Evolutionary conservation across 2,888 invertebrate species (phyloP), one percentile per base, ranked within the genome.

Genomic region (Autographa pulchrina): DNA sequence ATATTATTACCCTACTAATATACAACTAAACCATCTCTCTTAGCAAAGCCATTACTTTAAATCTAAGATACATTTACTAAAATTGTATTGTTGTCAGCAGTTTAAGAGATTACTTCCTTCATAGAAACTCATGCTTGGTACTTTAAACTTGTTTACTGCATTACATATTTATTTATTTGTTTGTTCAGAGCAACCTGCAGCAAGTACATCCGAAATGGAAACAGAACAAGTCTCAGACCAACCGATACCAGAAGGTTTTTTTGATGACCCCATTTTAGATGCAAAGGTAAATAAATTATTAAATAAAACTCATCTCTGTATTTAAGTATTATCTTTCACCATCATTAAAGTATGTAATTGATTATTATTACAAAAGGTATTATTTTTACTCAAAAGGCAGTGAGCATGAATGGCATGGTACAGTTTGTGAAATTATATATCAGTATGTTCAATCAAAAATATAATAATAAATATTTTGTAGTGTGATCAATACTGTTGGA

Each of bases 181-280:
- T 78, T 68, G 62, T 83, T 79, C 71, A 70, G 84, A 78, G 43
- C 68, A 84, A 68, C 74, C 96, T 95, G 81, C 96, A 95, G 84
- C 83, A n/a, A 82, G 76, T 74, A 75, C 69, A 48, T 75, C 80
- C 70, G 90, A 89, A 68, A 77, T 83, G 78, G 89, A 86, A 2
- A 89, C 88, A 76, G 77, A 85, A 70, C 87, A 85, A 68, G 80
- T 80, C 60, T 82, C 84, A 58, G 92, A 92, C 14, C 93, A 92
- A 80, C 93, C 94, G 13, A 96, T 98, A 77, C 98, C 98, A 9
- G 98, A 98, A 92, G 98, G 98, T 74, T 98, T 98, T 90, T 98
- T 98, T 92, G 98, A 98, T 96, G 98, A 98, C 90, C 98, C 98
- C 5, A 96, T 97, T 81, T 92, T 97, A 86, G 98, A 98, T 96